These are phyloP conservation scores for Neogobius melanostomus DNA, from an alignment of 2,113 vertebrate genomes.

Conservation along the genomic window DNA sequence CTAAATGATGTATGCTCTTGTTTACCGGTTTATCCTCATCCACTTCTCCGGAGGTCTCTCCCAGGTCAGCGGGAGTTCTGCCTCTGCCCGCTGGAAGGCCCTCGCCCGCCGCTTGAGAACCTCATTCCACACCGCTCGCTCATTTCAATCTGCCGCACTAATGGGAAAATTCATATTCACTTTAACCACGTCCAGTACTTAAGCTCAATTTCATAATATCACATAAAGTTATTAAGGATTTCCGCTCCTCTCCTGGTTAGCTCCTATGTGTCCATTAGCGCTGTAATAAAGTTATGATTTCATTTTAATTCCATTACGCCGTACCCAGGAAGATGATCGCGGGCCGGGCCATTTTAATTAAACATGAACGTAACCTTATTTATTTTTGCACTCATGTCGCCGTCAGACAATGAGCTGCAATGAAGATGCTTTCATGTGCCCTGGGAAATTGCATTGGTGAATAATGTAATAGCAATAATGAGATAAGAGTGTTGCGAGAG, in stretches of 20 bases:
- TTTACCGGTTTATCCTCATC: neutral
- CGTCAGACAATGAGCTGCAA: conserved; percentile 2
- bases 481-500: conserved; percentile 1
- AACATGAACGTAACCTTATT: conserved; percentile 17
- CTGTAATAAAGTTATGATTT: conserved; percentile 31
- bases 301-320: conserved; percentile 25
- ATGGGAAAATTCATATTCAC: conserved; percentile 4
- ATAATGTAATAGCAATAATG: neutral
- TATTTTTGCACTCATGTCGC: conserved; percentile 15
- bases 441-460: conserved; percentile 7
- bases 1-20: neutral
- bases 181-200: neutral
- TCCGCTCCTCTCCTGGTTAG: conserved; percentile 9
- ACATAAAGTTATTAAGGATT: neutral
- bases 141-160: neutral
- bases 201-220: conserved; percentile 11
- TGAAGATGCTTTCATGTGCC: conserved; percentile 14
- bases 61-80: conserved; percentile 22
- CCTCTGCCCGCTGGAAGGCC: conserved; percentile 12
- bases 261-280: conserved; percentile 23
- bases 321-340: conserved; percentile 13
- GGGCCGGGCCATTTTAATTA: conserved; percentile 15
- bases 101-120: conserved; percentile 6
- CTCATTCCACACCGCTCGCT: conserved; percentile 7
- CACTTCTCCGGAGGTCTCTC: conserved; percentile 1